These are phyloP conservation scores for Drosophila willistoni DNA, from an alignment of 1,140 invertebrate genomes.

Conservation along the genomic window DNA sequence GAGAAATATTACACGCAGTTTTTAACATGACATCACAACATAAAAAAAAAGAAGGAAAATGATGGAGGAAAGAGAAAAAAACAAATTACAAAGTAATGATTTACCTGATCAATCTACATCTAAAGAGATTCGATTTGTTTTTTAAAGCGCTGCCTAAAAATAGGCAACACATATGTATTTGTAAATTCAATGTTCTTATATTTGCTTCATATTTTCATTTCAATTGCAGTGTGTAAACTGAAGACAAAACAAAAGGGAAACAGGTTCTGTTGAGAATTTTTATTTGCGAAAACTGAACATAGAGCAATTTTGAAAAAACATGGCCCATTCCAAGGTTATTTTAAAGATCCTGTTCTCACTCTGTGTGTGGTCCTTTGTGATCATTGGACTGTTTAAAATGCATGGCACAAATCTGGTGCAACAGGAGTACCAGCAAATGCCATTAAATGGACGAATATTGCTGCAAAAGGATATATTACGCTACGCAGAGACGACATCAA, in stretches of 20 bases:
- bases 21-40: slow-evolving; percentile 34
- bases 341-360: slow-evolving; percentile 81
- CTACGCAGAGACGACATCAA: slow-evolving; percentile 76
- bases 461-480: slow-evolving; percentile 79
- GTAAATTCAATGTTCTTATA: neutral
- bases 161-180: neutral
- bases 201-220: neutral
- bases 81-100: slow-evolving; percentile 22
- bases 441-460: slow-evolving; percentile 76
- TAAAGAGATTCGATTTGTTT: neutral
- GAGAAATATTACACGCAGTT: slow-evolving; percentile 63
- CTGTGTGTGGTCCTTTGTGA: slow-evolving; percentile 82
- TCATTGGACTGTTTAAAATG: slow-evolving; percentile 82
- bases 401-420: slow-evolving; percentile 78
- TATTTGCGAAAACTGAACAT: neutral
- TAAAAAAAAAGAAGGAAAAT: neutral
- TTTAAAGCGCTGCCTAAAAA: neutral
- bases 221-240: slow-evolving; percentile 16
- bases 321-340: slow-evolving; percentile 81
- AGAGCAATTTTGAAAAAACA: slow-evolving; percentile 22
- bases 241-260: neutral
- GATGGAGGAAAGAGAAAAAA: neutral
- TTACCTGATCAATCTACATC: neutral
- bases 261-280: too few relatives aligned
- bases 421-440: slow-evolving; percentile 72